These are phyloP conservation scores for sheep (Ovis aries) DNA, from an alignment of 2,113 vertebrate genomes.

Conservation along the genomic window DNA sequence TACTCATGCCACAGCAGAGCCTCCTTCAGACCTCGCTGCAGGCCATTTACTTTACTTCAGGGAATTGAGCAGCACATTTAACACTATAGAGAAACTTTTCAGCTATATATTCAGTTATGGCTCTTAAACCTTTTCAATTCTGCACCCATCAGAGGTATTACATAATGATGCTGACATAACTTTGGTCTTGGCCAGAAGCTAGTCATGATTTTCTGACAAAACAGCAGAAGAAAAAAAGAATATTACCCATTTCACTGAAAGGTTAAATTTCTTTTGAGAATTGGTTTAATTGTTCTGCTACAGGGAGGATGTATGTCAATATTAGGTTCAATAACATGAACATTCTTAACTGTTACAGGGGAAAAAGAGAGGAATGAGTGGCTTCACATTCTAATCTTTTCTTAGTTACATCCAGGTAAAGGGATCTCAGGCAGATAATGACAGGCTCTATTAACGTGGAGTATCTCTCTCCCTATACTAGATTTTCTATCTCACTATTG, in stretches of 20 bases:
- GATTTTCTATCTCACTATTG: not conserved
- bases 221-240: not conserved
- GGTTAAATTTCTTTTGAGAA: not conserved
- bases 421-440: not conserved
- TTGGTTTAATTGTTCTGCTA: not conserved
- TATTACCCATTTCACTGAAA: not conserved
- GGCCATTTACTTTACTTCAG: constrained; percentile 27
- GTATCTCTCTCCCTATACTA: not conserved
- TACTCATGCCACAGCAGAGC: not conserved
- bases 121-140: not conserved
- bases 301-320: not conserved
- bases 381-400: not conserved
- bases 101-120: not conserved
- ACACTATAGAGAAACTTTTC: not conserved
- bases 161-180: not conserved
- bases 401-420: not conserved
- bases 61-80: not conserved
- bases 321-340: not conserved
- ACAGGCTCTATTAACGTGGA: not conserved
- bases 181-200: not conserved
- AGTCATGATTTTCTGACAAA: constrained; percentile 26
- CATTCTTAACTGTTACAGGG: not conserved
- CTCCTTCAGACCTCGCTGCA: not conserved
- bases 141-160: not conserved
- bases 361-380: not conserved